These are phyloP conservation scores for Pterostichus madidus DNA, from an alignment of 2,888 invertebrate genomes.

Conservation along the genomic window DNA sequence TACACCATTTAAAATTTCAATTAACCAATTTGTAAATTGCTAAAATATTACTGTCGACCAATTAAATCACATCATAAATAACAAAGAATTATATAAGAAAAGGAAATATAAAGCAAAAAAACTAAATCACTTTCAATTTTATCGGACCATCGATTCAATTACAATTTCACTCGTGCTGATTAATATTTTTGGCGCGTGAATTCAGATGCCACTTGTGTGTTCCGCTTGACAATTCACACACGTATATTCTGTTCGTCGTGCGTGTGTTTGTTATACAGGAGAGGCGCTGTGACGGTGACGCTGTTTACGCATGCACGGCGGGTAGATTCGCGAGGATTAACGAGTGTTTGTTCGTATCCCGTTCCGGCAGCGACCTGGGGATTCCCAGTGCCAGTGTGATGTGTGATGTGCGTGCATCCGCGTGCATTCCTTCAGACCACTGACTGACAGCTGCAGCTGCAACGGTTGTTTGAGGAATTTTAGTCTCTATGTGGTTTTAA, in stretches of 20 bases:
- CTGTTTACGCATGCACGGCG: slow-evolving; percentile 40
- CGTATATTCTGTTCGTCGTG: neutral
- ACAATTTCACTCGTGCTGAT: slow-evolving; percentile 13
- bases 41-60: slow-evolving; percentile 32
- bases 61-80: slow-evolving; percentile 32
- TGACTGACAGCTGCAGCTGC: neutral
- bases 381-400: slow-evolving; percentile 8
- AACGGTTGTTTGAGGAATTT: no score
- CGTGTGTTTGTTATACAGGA: neutral
- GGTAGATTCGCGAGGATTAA: slow-evolving; percentile 51
- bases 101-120: neutral
- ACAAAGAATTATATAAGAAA: slow-evolving; percentile 32
- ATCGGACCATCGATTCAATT: neutral
- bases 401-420: slow-evolving; percentile 3
- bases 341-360: slow-evolving; percentile 43
- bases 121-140: slow-evolving; percentile 9
- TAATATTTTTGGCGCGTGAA: slow-evolving; percentile 42
- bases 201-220: slow-evolving; percentile 38
- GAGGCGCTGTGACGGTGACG: neutral
- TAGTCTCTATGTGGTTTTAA: no score
- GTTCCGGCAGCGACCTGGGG: slow-evolving; percentile 49
- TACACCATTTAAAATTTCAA: slow-evolving; percentile 26
- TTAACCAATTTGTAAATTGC: slow-evolving; percentile 46
- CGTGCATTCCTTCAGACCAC: neutral
- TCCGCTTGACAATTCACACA: slow-evolving; percentile 42